Evolutionary conservation across 2,797 vertebrate genomes (phyloP).

Genomic region (Podarcis siculus): DNA sequence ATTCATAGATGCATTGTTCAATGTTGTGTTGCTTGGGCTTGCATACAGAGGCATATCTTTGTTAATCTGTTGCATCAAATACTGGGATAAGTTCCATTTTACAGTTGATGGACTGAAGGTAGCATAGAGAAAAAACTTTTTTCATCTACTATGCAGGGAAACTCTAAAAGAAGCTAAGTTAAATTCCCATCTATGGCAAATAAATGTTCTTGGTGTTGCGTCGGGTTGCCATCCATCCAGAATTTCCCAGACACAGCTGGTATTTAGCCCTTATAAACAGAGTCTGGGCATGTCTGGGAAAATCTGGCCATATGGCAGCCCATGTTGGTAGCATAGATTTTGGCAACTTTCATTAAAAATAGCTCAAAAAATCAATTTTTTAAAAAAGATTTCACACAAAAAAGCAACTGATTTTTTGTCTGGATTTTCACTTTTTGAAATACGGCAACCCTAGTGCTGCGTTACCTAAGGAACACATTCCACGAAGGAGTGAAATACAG

Average conservation of each 20-base stretch:
- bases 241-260: no score
- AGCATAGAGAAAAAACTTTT: background rate
- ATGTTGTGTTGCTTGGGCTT: background rate
- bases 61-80: background rate
- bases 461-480: background rate
- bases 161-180: background rate
- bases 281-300: no score
- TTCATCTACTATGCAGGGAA: background rate
- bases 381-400: no score
- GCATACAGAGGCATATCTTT: background rate
- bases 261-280: no score
- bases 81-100: background rate
- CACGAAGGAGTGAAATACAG: background rate
- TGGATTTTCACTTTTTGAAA: no score
- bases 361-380: no score
- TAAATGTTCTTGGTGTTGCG: background rate
- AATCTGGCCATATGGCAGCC: no score
- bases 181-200: background rate
- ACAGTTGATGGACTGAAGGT: background rate
- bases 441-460: no score
- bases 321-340: no score
- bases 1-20: background rate
- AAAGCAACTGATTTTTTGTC: no score
- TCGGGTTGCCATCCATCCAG: no score
- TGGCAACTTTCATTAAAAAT: no score